Base-by-base conservation (phyloP, 2,888 invertebrate species). In the Brachypterus glaber region DNA sequence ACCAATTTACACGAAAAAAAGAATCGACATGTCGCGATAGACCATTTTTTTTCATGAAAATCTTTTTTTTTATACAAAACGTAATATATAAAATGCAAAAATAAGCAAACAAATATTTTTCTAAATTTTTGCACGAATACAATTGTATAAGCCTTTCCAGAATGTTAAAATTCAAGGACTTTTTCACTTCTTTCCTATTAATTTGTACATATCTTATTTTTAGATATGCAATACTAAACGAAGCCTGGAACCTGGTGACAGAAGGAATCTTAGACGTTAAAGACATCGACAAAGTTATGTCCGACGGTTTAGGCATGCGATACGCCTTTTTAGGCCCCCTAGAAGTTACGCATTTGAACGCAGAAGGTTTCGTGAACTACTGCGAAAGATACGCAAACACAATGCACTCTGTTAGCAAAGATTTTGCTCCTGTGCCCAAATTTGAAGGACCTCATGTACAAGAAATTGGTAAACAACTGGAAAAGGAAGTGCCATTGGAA, bases 291-390 rank as follows among this genome's bases (percentile, higher is more conserved):
- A 83, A 82, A 53, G 91, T 95, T 1, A 93, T 95, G 77, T 86
- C 86, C 1, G 87, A 90, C 59, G 96, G 96, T 7, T 74, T 97
- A 25, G 96, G 95, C 8, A 85, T 89, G 76, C 76, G 96, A 33
- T 97, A 96, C 60, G 95, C 95, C 4, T 96, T 96, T 68, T 73
- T 95, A 41, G 97, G 97, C 2, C 85, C 92, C 0, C 68, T 95
- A 45, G 93, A 95, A 70, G 91, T 92, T 0, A 87, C 89, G 0
- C 93, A 93, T 66, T 72, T 96, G 41, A 97, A 97, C 62, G 93
- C 95, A 8, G 87, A 90, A 66, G 92, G 92, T 5, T 76, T 78
- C 64, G 63, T 63, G 11, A 75, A 76, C 48, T 80, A 80, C 51
- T 74, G 76, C 45, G 71, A 76, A 26, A 60, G 72, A 3, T 80